Base-by-base conservation (phyloP, 2,113 vertebrate species). In the Cricetomys ansorgei region DNA sequence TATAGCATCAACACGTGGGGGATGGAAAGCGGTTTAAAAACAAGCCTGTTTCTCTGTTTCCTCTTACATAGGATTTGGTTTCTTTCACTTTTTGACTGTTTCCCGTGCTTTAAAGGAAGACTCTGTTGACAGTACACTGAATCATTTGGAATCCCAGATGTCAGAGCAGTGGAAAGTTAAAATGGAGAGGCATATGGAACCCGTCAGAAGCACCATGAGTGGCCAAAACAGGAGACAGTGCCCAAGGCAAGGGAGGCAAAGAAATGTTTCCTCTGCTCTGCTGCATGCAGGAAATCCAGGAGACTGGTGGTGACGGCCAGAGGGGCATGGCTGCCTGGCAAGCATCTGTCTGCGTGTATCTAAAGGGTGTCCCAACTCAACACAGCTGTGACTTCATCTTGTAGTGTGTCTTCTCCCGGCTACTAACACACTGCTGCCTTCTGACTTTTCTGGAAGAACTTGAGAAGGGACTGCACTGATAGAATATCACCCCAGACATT, bases 1-100 rank as follows among this genome's bases (percentile, higher is more conserved):
- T 97, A 94, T 96, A 97, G 94, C 89, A 96, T 90, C 96, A 96
- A 96, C 88, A 89, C 1, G 7, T 29, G n/a, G 83, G 79, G 88
- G 76, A 83, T 83, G 92, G 96, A 94, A 81, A 96, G 40, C 84
- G 40, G 88, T 92, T 65, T 25, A 94, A 91, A 97, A 96, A 96
- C 34, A 95, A 96, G 69, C 65, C 86, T 25, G 15, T 95, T 76
- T 93, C 80, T 96, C 67, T 85, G 84, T 80, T 97, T 95, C 64
- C 25, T 89, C 96, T 97, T 94, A 88, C 65, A 89, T 89, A 62
- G 65, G 72, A 89, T 96, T 97, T 96, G 94, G 88, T 92, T 92
- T 96, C 83, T 92, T 96, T 93, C 75, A 89, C 31, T 92, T 89
- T 27, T 96, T 92, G 53, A 83, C 50, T 81, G 1, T 7, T 5